These are phyloP conservation scores for Perithous albicinctus DNA, from an alignment of 2,888 invertebrate genomes.

Conservation along the genomic window DNA sequence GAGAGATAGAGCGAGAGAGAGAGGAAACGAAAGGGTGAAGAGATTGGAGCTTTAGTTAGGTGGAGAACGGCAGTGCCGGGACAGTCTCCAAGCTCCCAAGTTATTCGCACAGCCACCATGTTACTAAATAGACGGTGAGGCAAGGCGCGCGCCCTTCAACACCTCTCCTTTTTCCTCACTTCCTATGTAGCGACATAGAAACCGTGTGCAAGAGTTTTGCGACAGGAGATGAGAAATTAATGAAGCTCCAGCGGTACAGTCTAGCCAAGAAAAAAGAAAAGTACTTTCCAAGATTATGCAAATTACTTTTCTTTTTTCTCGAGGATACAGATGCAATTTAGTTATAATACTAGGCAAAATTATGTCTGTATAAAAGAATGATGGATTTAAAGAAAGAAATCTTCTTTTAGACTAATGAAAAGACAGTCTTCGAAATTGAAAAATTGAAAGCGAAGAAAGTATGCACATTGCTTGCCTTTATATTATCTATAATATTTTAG, in stretches of 20 bases:
- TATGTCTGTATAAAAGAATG: background rate
- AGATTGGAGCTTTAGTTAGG: conserved; percentile 32
- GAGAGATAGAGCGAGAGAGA: conserved; percentile 4
- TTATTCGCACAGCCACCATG: conserved; percentile 6
- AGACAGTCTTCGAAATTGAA: no score
- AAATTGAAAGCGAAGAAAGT: no score
- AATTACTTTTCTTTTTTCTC: background rate
- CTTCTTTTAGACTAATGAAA: no score
- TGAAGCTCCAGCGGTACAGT: background rate
- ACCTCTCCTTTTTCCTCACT: conserved; percentile 10
- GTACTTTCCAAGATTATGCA: background rate
- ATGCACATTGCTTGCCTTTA: no score
- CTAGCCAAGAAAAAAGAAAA: background rate
- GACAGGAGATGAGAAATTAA: conserved; percentile 26
- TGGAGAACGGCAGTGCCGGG: conserved; percentile 20
- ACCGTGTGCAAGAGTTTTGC: conserved; percentile 6
- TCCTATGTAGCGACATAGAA: background rate
- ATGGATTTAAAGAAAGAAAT: background rate
- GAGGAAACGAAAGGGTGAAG: conserved; percentile 1
- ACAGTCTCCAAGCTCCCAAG: background rate
- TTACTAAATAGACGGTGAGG: background rate
- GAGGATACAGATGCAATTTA: background rate
- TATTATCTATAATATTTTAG: no score
- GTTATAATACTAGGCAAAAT: background rate
- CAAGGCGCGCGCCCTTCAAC: background rate